A percentile compares a stretch with the other conserved stretches of the same genome.
Evolutionary conservation across 2,113 vertebrate species (phyloP).

Genomic region (Cheilinus undulatus): DNA sequence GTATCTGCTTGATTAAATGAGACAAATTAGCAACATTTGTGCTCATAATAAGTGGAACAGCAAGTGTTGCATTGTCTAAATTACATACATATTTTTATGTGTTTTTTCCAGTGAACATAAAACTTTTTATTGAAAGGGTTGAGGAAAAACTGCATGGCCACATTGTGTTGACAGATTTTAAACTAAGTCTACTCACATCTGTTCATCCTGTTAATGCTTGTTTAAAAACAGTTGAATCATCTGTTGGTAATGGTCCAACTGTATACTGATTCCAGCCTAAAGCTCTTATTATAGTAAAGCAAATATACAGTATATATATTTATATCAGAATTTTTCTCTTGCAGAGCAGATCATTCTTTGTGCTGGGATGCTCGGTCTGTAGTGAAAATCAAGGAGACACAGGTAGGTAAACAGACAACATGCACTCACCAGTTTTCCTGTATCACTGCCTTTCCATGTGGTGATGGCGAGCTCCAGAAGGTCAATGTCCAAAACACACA

Average conservation of each 20-base stretch:
- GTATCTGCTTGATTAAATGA: too few species aligned
- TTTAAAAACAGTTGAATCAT: not conserved
- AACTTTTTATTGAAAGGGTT: too few species aligned
- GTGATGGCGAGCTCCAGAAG: slow-evolving; percentile 92
- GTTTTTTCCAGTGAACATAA: too few species aligned
- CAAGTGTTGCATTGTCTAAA: too few species aligned
- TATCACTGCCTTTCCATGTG: slow-evolving; percentile 89
- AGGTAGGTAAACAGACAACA: slow-evolving; percentile 9
- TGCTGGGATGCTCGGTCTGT: not conserved
- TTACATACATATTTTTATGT: too few species aligned
- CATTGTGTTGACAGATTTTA: too few species aligned
- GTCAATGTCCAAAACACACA: slow-evolving; percentile 92
- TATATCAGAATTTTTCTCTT: slow-evolving; percentile 22
- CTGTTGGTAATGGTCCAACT: slow-evolving; percentile 25
- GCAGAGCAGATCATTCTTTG: slow-evolving; percentile 11
- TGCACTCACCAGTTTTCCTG: slow-evolving; percentile 86
- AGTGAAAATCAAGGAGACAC: slow-evolving; percentile 6
- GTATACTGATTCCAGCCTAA: slow-evolving; percentile 1
- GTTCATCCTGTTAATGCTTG: slow-evolving; percentile 4
- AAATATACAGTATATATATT: too few species aligned
- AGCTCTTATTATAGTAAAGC: slow-evolving; percentile 28
- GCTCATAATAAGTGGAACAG: too few species aligned
- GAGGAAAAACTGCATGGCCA: too few species aligned
- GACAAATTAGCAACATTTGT: too few species aligned
- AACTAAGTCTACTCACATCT: too few species aligned